Conservation (phyloP, 1,140 invertebrate genomes). For the Andrena cerasifolii region DNA sequence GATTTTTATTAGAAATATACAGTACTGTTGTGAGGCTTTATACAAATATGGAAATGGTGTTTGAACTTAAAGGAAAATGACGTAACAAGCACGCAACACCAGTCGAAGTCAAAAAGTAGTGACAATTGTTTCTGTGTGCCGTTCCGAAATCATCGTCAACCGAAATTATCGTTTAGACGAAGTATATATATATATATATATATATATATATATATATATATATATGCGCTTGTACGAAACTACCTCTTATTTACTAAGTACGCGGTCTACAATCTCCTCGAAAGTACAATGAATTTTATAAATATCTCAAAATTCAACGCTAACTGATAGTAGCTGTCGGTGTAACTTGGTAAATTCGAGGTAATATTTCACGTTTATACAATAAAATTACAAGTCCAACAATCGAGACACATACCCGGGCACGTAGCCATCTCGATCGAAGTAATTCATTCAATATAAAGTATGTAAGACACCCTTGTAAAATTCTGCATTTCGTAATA, state of each 20-base stretch:
- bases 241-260: constrained; percentile 26
- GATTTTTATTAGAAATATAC: constrained; percentile 77
- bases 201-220: no score
- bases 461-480: constrained; percentile 3
- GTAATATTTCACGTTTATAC: constrained; percentile 26
- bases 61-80: constrained; percentile 51
- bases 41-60: constrained; percentile 59
- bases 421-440: not conserved
- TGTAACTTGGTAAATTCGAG: constrained; percentile 31
- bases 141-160: not conserved
- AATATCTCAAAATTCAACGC: constrained; percentile 68
- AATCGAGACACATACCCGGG: not conserved
- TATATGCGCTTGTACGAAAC: constrained; percentile 13
- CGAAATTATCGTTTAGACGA: constrained; percentile 3
- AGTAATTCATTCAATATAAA: constrained; percentile 10
- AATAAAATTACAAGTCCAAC: constrained; percentile 36
- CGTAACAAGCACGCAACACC: constrained; percentile 26
- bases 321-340: constrained; percentile 47
- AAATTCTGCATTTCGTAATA: constrained; percentile 2
- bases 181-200: no score
- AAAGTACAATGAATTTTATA: constrained; percentile 56
- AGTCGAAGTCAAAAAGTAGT: constrained; percentile 4
- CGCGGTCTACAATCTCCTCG: constrained; percentile 35
- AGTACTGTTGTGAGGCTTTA: constrained; percentile 66
- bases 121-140: not conserved